Evolutionary conservation across 2,113 vertebrate genomes (phyloP).

Genomic region (Himantopus leucocephalus): DNA sequence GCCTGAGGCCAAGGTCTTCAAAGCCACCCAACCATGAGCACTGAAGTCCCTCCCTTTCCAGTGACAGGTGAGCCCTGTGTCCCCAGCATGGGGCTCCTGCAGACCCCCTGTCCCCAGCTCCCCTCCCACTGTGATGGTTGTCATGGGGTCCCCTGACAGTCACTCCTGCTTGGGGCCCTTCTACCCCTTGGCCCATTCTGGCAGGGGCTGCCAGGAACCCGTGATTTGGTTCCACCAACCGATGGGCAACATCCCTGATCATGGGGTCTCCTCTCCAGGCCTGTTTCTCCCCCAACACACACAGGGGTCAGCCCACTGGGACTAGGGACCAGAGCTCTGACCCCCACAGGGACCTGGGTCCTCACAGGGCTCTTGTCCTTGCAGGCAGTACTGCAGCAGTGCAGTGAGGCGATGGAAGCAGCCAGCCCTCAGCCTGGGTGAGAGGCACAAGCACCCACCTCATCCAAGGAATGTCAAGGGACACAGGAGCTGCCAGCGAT

Average conservation of each 20-base stretch:
- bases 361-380: background rate
- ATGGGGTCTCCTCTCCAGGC: background rate
- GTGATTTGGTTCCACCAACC: too few relatives aligned
- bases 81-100: background rate
- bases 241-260: background rate
- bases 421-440: background rate
- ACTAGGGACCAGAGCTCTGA: background rate
- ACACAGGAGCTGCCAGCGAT: background rate
- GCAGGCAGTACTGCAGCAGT: background rate
- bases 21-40: background rate
- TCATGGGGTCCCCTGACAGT: background rate
- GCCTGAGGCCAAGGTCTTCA: background rate
- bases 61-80: background rate
- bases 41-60: background rate
- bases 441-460: background rate
- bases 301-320: background rate
- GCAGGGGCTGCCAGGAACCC: too few relatives aligned
- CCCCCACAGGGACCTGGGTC: too few relatives aligned
- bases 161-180: background rate
- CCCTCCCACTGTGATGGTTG: background rate
- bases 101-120: too few relatives aligned
- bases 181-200: background rate
- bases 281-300: background rate
- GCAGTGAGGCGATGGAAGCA: background rate
- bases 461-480: accelerated